Percentiles rank a stretch among this genome's conserved stretches.
phyloP scores from a whole-genome alignment of 2,113 vertebrate species.

The Oxygymnocypris stewartii region DNA sequence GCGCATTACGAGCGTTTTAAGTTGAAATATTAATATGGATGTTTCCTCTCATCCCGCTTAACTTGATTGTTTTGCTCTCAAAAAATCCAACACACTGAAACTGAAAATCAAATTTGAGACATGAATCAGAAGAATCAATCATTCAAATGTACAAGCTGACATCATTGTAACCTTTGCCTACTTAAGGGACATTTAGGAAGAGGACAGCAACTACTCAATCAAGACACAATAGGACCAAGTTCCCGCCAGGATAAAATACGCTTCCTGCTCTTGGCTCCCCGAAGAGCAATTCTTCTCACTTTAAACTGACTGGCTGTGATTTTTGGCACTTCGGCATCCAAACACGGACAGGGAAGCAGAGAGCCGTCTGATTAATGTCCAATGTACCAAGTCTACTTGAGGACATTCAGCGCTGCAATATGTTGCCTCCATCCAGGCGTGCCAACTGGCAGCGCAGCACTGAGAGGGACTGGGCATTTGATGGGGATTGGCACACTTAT shows the following conservation, averaged over 20 bases:
- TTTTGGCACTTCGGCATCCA: conserved; percentile 35
- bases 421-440: conserved; percentile 40
- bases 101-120: conserved; percentile 51
- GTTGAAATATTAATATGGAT: conserved; percentile 59
- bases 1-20: conserved; percentile 57
- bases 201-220: neutral
- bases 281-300: conserved; percentile 40
- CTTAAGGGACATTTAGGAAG: neutral
- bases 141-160: conserved; percentile 45
- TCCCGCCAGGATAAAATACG: conserved; percentile 31
- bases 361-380: conserved; percentile 56
- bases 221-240: conserved; percentile 17
- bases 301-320: conserved; percentile 48
- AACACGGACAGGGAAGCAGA: conserved; percentile 37
- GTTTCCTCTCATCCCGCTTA: conserved; percentile 50
- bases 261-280: conserved; percentile 25
- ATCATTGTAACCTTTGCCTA: conserved; percentile 40
- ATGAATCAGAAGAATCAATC: conserved; percentile 53
- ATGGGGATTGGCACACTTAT: conserved; percentile 34
- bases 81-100: conserved; percentile 44
- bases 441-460: conserved; percentile 56
- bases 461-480: conserved; percentile 28
- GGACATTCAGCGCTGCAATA: conserved; percentile 55
- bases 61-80: conserved; percentile 53
- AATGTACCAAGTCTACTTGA: conserved; percentile 47